Base-by-base conservation (phyloP, 2,888 invertebrate genomes). In the Dilophus febrilis region DNA sequence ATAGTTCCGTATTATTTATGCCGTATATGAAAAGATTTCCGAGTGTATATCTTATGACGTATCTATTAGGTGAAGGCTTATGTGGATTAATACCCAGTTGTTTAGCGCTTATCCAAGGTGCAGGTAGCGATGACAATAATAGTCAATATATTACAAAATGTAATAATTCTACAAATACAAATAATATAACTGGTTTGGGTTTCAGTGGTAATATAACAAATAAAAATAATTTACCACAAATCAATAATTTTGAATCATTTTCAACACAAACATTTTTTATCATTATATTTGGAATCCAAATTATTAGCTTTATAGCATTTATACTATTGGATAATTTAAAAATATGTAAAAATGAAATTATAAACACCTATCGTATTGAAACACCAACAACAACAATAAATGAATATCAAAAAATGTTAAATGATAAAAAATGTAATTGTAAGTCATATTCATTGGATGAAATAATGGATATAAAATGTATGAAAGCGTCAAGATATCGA, bases 81-180 rank as follows among this genome's bases (percentile, higher is more conserved):
- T 81, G 82, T 51, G 86, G 87, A 1, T 72, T 90, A 48, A 49
- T 87, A 43, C 86, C 90, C 2, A 81, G 84, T 52, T 58, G 82
- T 12, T 70, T 84, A 11, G 77, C 86, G 7, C 64, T 87, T n/a
- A 65, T 72, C 37, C 88, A 90, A 64, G 87, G 87, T 39, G 73
- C 78, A 17, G 79, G 79, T 40, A 78, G 79, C 12, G 70, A 12
- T 70, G 70, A 43, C 61, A 66, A 3, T 51, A 60, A 48, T 76
- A 50, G 61, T 13, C 54, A 61, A 17, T 22, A 47, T 3, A 61
- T 58, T 45, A 45, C 45, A 8, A 57, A 22, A 22, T n/a, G n/a
- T n/a, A n/a, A n/a, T n/a, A n/a, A n/a, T n/a, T n/a, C n/a, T n/a
- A n/a, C n/a, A n/a, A n/a, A n/a, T n/a, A n/a, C n/a, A n/a, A n/a